phyloP scores from a whole-genome alignment of 2,113 vertebrate species.

The Scolopax mira region DNA sequence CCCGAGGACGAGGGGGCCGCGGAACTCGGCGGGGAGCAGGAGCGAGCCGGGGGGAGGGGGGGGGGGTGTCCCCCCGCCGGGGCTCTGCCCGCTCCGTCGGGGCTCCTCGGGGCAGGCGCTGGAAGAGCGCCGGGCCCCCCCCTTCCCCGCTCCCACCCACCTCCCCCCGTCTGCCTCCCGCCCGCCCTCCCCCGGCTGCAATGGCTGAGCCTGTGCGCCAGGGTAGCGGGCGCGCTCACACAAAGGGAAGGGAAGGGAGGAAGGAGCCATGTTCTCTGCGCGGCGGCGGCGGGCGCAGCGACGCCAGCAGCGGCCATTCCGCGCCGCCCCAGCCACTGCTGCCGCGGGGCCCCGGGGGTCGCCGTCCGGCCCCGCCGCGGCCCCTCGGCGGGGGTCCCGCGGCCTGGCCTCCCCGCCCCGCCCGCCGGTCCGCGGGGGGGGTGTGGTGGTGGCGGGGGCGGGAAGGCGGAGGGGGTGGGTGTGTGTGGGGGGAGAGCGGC shows the following conservation, averaged over 20 bases:
- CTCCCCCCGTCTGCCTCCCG: not conserved
- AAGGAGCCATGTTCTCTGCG: constrained; percentile 93
- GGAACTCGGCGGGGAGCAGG: not conserved
- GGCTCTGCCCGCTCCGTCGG: not conserved
- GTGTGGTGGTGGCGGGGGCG: not conserved
- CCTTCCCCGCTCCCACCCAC: not conserved
- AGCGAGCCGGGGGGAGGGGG: too few relatives aligned
- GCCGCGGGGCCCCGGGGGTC: not conserved
- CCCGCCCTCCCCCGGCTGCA: constrained; percentile 46
- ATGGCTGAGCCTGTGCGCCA: constrained; percentile 80
- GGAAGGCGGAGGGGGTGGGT: not conserved
- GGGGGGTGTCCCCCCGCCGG: not conserved
- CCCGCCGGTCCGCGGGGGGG: constrained; percentile 73
- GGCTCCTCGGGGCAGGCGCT: not conserved
- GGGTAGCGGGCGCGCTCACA: constrained; percentile 72
- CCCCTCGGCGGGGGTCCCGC: not conserved
- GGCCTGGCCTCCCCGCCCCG: not conserved
- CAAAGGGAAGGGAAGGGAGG: constrained; percentile 83
- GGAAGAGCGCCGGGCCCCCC: not conserved
- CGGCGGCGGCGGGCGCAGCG: constrained; percentile 42
- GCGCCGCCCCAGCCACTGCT: constrained; percentile 49
- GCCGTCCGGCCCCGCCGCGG: not conserved
- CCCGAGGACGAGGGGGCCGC: not conserved
- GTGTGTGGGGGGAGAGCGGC: constrained; percentile 64
- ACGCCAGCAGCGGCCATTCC: constrained; percentile 92